Base-by-base conservation (phyloP, 2,888 invertebrate genomes). In the Nematopogon swammerdamellus region DNA sequence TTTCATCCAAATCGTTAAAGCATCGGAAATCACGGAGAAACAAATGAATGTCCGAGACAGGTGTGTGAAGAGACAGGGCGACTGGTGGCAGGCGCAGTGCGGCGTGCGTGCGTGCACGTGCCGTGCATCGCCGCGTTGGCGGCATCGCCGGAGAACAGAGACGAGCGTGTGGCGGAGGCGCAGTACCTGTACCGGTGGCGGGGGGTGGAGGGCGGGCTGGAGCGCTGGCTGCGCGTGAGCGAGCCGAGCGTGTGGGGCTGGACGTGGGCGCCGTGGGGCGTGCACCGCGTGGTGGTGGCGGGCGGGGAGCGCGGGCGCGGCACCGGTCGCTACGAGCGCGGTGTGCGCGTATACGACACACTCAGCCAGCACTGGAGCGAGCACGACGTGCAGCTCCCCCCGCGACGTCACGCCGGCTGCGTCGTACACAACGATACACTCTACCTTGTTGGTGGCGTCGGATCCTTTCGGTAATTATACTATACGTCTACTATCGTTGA, bases 381-480 rank as follows among this genome's bases (percentile, higher is more conserved):
- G 2, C 74, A 76, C 55, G 68, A 70, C 19, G 72, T 70, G 1
- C 51, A 64, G 20, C 53, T 77, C 49, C 76, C 77, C 0, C 47
- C 58, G 0, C 55, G 73, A 16, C 63, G 77, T 48, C 77, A 77
- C 54, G 66, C 64, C 3, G 73, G 75, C 3, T 59, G 72, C 3
- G 62, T 64, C 2, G 58, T 73, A 5, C 29, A 67, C 16, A 66
- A 62, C 14, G 68, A 77, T 54, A 60, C 57, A 3, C 53, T 79
- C 43, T 76, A 59, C 52, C 58, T 76, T 42, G 57, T 75, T 49
- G 76, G 77, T 53, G 77, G 77, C 5, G 70, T 77, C 55, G 77
- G 77, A 61, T 68, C 62, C 52, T 77, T 64, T 64, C 72, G 77
- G 77, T 79, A 55, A 60, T n/a, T n/a, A n/a, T n/a, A n/a, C n/a